Evolutionary conservation across 2,888 invertebrate species (phyloP).

Genomic region (Nycteola revayana): DNA sequence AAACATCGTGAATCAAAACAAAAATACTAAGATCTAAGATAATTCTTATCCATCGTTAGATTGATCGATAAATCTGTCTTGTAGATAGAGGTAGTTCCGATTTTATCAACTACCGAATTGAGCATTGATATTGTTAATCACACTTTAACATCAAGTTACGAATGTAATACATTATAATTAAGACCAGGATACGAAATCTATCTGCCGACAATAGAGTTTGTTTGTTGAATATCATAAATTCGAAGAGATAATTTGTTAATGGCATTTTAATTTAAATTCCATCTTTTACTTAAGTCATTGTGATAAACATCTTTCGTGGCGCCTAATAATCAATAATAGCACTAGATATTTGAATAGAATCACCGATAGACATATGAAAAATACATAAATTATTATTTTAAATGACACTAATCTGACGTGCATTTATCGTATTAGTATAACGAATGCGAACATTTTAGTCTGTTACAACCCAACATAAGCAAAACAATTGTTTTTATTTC

Average conservation of each 20-base stretch:
- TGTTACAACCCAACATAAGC: no score
- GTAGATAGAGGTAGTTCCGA: slow-evolving; percentile 12
- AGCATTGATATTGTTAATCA: slow-evolving; percentile 18
- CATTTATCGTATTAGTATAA: no score
- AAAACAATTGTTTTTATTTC: no score
- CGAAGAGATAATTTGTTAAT: no score
- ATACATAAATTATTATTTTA: no score
- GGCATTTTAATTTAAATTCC: no score
- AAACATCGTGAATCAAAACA: slow-evolving; percentile 1
- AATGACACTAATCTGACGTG: no score
- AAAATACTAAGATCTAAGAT: slow-evolving; percentile 7
- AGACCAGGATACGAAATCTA: slow-evolving; percentile 5
- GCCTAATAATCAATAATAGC: slow-evolving; percentile 11
- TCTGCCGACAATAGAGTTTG: slow-evolving; percentile 13
- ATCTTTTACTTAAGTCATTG: no score
- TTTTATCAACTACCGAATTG: slow-evolving; percentile 36
- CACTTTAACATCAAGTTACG: slow-evolving; percentile 16
- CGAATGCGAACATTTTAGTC: no score
- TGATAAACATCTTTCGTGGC: slow-evolving; percentile 1
- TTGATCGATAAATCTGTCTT: slow-evolving; percentile 13
- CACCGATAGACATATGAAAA: slow-evolving; percentile 4
- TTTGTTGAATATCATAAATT: no score
- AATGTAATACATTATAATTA: slow-evolving; percentile 20
- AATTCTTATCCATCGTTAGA: slow-evolving; percentile 15
- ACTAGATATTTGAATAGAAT: slow-evolving; percentile 7